Base-by-base conservation (phyloP, 2,113 vertebrate species). In the Bubalus kerabau region DNA sequence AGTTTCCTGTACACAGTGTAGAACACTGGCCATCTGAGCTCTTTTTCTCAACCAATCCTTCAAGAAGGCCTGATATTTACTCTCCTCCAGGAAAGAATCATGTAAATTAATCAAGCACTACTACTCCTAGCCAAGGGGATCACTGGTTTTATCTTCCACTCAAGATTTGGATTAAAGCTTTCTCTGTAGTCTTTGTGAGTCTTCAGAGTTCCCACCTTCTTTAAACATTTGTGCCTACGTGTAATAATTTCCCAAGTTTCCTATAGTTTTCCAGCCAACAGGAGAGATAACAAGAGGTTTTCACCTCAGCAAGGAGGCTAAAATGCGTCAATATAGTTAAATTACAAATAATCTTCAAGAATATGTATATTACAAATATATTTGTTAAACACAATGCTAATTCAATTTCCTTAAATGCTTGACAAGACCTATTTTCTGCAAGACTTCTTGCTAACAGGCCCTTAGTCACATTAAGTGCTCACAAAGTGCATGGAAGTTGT, bases 341-440 rank as follows among this genome's bases (percentile, higher is more conserved):
- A 98, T 98, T 97, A 98, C 93, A 96, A 87, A 90, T 67, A 95
- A 98, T 97, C 57, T 98, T 92, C 93, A 97, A 98, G 97, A 95
- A 81, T 28, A 60, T 87, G 92, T 93, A 82, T 62, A 81, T 57
- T 96, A 97, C 94, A 97, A 71, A 95, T 83, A 60, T 95, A 23
- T 91, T 89, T 96, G 78, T 98, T 98, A 97, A 98, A 98, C 96
- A 98, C 91, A 67, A 97, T 82, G 93, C 88, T 98, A 97, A 98
- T 98, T 98, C 98, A 96, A 97, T 98, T 98, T 98, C 98, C 98
- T 98, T 98, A 98, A 99, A 98, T 95, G 98, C 96, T 98, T 98
- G 96, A 98, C 98, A 98, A 97, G 97, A 98, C 97, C 96, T 96
- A 94, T 98, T 98, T 98, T 98, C 97, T 97, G 76, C 80, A 56